A percentile compares a stretch with the other conserved stretches of the same genome.
Evolutionary conservation across 2,888 invertebrate genomes (phyloP).

Genomic region (Agonopterix subpropinquella): DNA sequence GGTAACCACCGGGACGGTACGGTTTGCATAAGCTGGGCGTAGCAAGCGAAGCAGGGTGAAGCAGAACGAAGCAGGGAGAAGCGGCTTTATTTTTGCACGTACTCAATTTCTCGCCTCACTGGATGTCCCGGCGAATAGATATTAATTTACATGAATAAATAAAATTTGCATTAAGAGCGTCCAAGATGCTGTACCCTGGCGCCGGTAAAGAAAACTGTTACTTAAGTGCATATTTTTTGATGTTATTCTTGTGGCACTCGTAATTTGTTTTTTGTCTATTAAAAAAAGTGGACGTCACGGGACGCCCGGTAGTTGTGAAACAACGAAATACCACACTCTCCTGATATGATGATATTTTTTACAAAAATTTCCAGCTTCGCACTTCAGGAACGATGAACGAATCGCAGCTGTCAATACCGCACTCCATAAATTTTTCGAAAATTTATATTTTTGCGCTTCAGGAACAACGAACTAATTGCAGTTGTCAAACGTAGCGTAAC

Average conservation of each 20-base stretch:
- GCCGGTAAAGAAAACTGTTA: slow-evolving; percentile 45
- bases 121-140: slow-evolving; percentile 67
- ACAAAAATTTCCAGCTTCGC: too few species aligned
- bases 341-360: too few species aligned
- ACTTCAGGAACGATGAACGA: too few species aligned
- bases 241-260: slow-evolving; percentile 17
- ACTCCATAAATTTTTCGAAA: too few species aligned
- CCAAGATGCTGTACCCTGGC: slow-evolving; percentile 33
- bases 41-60: slow-evolving; percentile 11
- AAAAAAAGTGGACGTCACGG: too few species aligned
- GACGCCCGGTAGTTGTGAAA: too few species aligned
- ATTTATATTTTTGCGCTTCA: too few species aligned
- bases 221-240: slow-evolving; percentile 34
- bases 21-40: slow-evolving; percentile 55
- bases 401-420: too few species aligned
- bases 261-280: too few species aligned
- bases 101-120: slow-evolving; percentile 72
- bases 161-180: slow-evolving; percentile 73
- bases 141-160: slow-evolving; percentile 76
- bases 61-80: background rate
- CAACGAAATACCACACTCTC: too few species aligned
- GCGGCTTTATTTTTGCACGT: slow-evolving; percentile 71
- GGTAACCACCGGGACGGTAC: slow-evolving; percentile 38
- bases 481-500: too few species aligned
- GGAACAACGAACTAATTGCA: too few species aligned